A percentile compares a stretch with the other conserved stretches of the same genome.
phyloP scores from a whole-genome alignment of 2,113 vertebrate genomes.

The Zosterops hypoxanthus region DNA sequence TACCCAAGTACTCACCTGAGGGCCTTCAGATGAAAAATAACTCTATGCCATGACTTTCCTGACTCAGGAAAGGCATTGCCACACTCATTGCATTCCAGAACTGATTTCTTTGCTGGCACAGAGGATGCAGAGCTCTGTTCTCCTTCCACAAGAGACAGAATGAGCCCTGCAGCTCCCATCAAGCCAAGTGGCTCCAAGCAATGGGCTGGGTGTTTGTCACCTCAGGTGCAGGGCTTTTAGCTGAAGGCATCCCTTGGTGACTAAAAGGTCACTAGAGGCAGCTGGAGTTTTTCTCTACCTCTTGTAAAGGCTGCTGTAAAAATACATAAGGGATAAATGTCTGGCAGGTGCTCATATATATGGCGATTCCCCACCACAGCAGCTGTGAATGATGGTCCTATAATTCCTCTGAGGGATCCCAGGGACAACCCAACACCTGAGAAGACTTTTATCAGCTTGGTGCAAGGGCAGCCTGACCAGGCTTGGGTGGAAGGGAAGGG shows the following conservation, averaged over 20 bases:
- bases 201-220: not conserved
- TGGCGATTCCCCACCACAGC: not conserved
- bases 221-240: slow-evolving; percentile 4
- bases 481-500: not conserved
- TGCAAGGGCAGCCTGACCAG: not conserved
- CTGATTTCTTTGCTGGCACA: not conserved
- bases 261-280: slow-evolving; percentile 38
- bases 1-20: not conserved
- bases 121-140: not conserved
- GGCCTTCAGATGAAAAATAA: not conserved
- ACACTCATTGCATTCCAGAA: not conserved
- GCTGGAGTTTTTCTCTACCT: slow-evolving; percentile 13
- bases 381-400: not conserved
- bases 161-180: not conserved
- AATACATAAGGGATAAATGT: slow-evolving; percentile 15
- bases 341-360: not conserved
- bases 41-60: not conserved
- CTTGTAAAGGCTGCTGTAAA: slow-evolving; percentile 12
- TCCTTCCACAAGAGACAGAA: not conserved
- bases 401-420: not conserved
- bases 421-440: not conserved
- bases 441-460: not conserved
- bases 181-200: not conserved
- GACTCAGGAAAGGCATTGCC: not conserved
- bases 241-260: not conserved